Conservation (phyloP, 2,888 invertebrate genomes). For the Tetragnatha montana region DNA sequence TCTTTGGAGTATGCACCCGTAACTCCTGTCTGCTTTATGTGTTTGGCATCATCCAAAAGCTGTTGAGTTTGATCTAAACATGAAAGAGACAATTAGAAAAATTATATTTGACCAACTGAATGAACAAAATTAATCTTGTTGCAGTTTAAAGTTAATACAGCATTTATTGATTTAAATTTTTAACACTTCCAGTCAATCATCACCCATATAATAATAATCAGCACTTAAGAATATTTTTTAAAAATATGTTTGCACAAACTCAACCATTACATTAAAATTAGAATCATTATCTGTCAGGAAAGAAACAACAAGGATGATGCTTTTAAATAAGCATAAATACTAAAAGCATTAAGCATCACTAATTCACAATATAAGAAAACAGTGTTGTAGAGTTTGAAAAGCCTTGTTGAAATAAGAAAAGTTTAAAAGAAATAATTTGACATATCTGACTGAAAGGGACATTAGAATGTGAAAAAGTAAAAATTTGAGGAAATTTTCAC, state of each 20-base stretch:
- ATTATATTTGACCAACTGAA: not conserved
- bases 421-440: no score
- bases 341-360: no score
- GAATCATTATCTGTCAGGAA: no score
- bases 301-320: no score
- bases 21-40: constrained; percentile 96
- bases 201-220: not conserved
- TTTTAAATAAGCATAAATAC: no score
- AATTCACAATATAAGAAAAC: no score
- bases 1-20: constrained; percentile 97
- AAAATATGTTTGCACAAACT: not conserved
- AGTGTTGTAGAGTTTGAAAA: no score
- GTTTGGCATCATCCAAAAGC: constrained; percentile 90
- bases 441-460: no score
- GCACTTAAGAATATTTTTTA: not conserved
- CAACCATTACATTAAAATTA: no score
- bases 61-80: constrained; percentile 83
- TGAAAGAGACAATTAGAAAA: not conserved
- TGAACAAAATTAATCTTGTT: not conserved
- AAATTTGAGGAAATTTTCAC: no score
- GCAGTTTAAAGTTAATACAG: not conserved
- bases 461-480: no score
- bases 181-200: not conserved
- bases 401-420: no score
- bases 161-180: not conserved